Conservation (phyloP, 2,797 vertebrate species). For the Otolemur crassicaudatus region DNA sequence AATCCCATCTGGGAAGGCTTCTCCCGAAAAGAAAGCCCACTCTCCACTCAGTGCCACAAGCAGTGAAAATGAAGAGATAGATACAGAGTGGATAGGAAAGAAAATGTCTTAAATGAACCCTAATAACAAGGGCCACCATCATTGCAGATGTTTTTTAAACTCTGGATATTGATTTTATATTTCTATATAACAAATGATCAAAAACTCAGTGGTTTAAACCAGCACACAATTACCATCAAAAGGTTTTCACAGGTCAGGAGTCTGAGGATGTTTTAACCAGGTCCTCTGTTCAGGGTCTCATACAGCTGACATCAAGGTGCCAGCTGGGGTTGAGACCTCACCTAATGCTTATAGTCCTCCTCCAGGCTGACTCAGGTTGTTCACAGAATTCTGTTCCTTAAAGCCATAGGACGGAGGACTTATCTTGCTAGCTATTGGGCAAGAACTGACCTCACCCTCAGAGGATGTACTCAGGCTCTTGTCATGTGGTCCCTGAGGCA, state of each 20-base stretch:
- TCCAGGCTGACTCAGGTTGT: not conserved
- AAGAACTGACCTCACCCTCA: too few species aligned
- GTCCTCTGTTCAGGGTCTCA: not conserved
- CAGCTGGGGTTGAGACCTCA: not conserved
- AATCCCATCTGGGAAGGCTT: not conserved
- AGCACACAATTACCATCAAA: not conserved
- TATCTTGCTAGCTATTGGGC: not conserved
- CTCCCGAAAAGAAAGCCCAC: not conserved
- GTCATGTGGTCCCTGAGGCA: not conserved
- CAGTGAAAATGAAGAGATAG: not conserved
- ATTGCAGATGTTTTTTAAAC: not conserved
- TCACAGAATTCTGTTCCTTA: not conserved
- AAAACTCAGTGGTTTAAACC: not conserved
- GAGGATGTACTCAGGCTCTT: not conserved
- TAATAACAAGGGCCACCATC: not conserved
- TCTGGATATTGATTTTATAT: not conserved
- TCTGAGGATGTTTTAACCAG: not conserved
- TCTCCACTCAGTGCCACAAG: not conserved
- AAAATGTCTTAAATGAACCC: not conserved
- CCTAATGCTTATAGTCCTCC: not conserved
- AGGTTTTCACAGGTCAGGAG: not conserved
- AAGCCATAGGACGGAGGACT: not conserved
- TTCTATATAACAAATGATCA: not conserved
- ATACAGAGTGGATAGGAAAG: not conserved
- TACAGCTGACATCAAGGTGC: not conserved